Base-by-base conservation (phyloP, 2,797 vertebrate genomes). In the Sarcoramphus papa region DNA sequence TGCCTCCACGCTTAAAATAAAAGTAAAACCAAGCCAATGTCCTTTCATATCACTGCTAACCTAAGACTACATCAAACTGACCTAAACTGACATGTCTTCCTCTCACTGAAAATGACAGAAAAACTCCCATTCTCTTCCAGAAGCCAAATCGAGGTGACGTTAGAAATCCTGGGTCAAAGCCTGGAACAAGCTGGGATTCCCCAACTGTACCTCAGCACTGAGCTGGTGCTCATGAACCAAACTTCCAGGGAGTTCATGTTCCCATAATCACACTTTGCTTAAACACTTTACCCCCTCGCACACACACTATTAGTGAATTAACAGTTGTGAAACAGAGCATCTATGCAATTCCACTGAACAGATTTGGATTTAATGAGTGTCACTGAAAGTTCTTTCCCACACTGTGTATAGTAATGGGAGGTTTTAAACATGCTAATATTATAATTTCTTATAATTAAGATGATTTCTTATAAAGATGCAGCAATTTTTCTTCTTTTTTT, bases 191-290 rank as follows among this genome's bases (percentile, higher is more conserved):
- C 3, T 47, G 43, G n/a, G 57, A 37, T 68, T 90, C 64, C n/a
- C 43, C 5, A 5, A 1, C 19, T 9, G 14, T 2, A 67, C 22
- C 20, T 65, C 1, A 7, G 53, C 10, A 14, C 45, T 47, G n/a
- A 90, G 60, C 24, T 43, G 50, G 27, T 35, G 65, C 33, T 63
- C 6, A 27, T 2, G 45, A 85, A 53, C 6, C 12, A 11, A 86
- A 77, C n/a, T 60, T 82, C 40, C 51, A 51, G 45, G 0, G 10
- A 88, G 24, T 14, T 83, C 35, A 30, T 0, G 0, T 80, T 64
- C 78, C 51, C 74, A 77, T 63, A 75, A 43, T 16, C 64, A 18
- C 2, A 9, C 48, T 68, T 75, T 23, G 37, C 72, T 75, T 51
- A 30, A 74, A 69, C 13, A 23, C 43, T 68, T 35, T 9, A 43